phyloP scores from a whole-genome alignment of 2,113 vertebrate genomes.

The Charina bottae region DNA sequence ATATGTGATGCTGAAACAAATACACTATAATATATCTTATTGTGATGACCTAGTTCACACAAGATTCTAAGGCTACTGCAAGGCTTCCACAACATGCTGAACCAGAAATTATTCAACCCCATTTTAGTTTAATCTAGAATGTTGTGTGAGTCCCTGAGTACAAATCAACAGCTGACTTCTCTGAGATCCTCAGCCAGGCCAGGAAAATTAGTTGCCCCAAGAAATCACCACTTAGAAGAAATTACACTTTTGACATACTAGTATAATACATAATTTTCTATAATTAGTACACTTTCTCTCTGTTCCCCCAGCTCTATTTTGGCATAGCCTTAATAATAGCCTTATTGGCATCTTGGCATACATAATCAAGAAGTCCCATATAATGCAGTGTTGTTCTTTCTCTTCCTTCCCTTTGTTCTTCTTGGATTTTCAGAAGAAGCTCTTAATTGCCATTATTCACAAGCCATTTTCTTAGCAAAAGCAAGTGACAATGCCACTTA shows the following conservation, averaged over 20 bases:
- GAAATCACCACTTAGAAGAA: slow-evolving; percentile 16
- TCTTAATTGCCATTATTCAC: slow-evolving; percentile 58
- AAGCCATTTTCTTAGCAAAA: slow-evolving; percentile 56
- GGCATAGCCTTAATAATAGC: slow-evolving; percentile 63
- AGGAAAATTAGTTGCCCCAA: not conserved
- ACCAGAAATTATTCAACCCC: too few relatives aligned
- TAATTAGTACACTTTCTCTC: slow-evolving; percentile 60
- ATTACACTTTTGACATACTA: slow-evolving; percentile 53
- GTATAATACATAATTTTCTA: slow-evolving; percentile 20
- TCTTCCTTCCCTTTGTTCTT: slow-evolving; percentile 11
- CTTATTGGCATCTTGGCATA: slow-evolving; percentile 48
- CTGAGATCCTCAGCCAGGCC: not conserved
- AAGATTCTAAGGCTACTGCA: too few relatives aligned
- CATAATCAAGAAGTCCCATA: slow-evolving; percentile 50
- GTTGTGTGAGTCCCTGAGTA: too few relatives aligned
- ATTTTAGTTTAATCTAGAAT: too few relatives aligned
- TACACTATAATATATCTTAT: too few relatives aligned
- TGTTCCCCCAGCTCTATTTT: slow-evolving; percentile 37
- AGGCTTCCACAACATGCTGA: too few relatives aligned
- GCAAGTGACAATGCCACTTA: slow-evolving; percentile 39
- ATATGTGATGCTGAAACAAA: too few relatives aligned
- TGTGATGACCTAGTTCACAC: too few relatives aligned
- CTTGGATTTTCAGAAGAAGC: slow-evolving; percentile 49
- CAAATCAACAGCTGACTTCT: not conserved
- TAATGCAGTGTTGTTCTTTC: slow-evolving; percentile 25